Conservation (phyloP, 2,888 invertebrate genomes). For the Glomeris marginata region DNA sequence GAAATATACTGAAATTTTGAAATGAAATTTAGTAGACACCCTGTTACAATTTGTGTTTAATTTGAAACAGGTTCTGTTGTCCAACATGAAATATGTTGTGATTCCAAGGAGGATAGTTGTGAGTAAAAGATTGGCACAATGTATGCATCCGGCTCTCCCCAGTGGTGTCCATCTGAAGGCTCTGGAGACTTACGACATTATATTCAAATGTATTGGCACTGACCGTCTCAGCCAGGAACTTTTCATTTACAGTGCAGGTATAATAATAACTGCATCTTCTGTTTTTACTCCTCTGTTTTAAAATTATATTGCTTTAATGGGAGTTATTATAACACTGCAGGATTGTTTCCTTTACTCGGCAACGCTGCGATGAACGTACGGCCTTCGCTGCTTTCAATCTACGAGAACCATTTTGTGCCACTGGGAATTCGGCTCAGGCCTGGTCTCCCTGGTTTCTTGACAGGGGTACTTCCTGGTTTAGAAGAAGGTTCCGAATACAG, state of each 20-base stretch:
- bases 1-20: too few relatives aligned
- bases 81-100: slow-evolving; percentile 64
- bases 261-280: too few relatives aligned
- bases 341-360: slow-evolving; percentile 73
- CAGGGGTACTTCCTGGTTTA: slow-evolving; percentile 71
- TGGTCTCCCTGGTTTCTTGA: slow-evolving; percentile 71
- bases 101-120: slow-evolving; percentile 76
- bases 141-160: slow-evolving; percentile 81
- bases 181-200: slow-evolving; percentile 76
- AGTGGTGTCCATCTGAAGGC: slow-evolving; percentile 84
- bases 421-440: slow-evolving; percentile 59
- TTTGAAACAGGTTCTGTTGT: slow-evolving; percentile 48
- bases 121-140: slow-evolving; percentile 79
- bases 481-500: slow-evolving; percentile 73
- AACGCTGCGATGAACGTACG: slow-evolving; percentile 82
- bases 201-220: slow-evolving; percentile 75
- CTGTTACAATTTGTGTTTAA: slow-evolving; percentile 7
- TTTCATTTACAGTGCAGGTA: slow-evolving; percentile 64
- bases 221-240: slow-evolving; percentile 59
- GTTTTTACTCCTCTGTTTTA: too few relatives aligned
- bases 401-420: slow-evolving; percentile 76
- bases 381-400: slow-evolving; percentile 60
- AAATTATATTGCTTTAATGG: too few relatives aligned
- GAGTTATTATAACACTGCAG: slow-evolving; percentile 30
- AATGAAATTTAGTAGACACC: neutral